Base-by-base conservation (phyloP, 2,888 invertebrate genomes). In the Drosophila mayaguana region DNA sequence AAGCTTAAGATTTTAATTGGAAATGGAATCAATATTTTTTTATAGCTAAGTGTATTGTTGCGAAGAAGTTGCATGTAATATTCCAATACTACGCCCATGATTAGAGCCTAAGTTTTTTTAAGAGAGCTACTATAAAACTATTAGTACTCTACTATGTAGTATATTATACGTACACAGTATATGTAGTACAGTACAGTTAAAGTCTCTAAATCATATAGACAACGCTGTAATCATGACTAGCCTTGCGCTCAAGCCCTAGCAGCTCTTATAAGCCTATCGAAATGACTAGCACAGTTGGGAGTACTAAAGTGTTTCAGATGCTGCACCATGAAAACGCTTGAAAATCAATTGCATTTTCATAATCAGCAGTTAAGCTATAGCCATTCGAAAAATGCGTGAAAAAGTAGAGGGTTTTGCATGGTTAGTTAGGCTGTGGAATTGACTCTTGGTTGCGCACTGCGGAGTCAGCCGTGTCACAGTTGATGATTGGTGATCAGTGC, bases 401-500 rank as follows among this genome's bases (percentile, higher is more conserved):
- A 18, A 32, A 42, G 34, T 40, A 46, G 16, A 25, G 51, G 46
- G 20, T 45, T 72, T 25, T 48, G 45, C 69, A 77, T 54, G 78
- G 65, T 12, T 61, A 43, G 32, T 69, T 66, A 64, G 28, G 51
- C 55, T 60, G 68, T 67, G 42, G 59, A 51, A 20, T 18, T 36
- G 3, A 32, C 5, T 28, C 12, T 46, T 22, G 32, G 56, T 16
- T 40, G 5, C 25, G 34, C 57, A 22, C n/a, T 6, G 20, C 32
- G 2, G 18, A n/a, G 32, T 56, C 22, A 14, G 53, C 69, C 69
- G 66, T 73, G 80, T 80, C 69, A 70, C 62, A 67, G 78, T 76
- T 62, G 78, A 75, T 86, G 78, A 83, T 86, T 63, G 77, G 78
- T 80, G 72, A 83, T 81, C 71, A 80, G 61, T 63, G 62, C 22